Conservation (phyloP, 2,888 invertebrate genomes). For the Hyalella azteca region DNA sequence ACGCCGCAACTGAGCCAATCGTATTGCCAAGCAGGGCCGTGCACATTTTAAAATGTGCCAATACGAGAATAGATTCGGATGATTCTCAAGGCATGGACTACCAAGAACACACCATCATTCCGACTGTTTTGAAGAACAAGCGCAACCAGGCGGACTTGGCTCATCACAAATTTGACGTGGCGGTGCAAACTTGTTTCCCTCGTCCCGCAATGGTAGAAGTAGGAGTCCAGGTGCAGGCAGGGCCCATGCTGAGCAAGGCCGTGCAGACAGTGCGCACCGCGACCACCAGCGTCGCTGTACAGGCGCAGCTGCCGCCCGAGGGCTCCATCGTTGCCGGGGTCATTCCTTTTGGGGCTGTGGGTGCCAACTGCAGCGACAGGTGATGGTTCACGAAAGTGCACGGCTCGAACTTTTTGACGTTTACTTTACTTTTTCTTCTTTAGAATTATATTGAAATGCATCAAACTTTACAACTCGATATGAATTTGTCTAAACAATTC, state of each 20-base stretch:
- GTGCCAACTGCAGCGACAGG: conserved; percentile 1
- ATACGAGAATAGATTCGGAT: background rate
- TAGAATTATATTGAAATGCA: too few relatives aligned
- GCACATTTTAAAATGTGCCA: background rate
- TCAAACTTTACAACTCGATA: too few relatives aligned
- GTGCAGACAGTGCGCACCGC: background rate
- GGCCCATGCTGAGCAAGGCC: background rate
- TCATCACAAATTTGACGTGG: background rate
- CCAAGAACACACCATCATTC: conserved; percentile 2
- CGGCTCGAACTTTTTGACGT: background rate
- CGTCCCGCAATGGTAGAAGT: background rate
- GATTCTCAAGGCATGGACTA: conserved; percentile 8
- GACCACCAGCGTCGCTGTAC: background rate
- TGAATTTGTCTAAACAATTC: too few relatives aligned
- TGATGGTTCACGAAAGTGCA: background rate
- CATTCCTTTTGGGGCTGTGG: conserved; percentile 28
- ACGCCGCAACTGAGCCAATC: background rate
- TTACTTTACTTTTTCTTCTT: background rate
- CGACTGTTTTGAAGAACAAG: conserved; percentile 29
- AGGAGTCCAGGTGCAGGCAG: background rate
- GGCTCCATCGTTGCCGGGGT: background rate
- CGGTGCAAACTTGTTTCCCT: background rate
- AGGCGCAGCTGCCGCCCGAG: background rate
- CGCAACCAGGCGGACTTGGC: background rate
- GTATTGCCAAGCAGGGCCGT: background rate